Evolutionary conservation across 2,888 invertebrate species (phyloP), one percentile per base, ranked within the genome.

Genomic region (Rhamnusium bicolor): DNA sequence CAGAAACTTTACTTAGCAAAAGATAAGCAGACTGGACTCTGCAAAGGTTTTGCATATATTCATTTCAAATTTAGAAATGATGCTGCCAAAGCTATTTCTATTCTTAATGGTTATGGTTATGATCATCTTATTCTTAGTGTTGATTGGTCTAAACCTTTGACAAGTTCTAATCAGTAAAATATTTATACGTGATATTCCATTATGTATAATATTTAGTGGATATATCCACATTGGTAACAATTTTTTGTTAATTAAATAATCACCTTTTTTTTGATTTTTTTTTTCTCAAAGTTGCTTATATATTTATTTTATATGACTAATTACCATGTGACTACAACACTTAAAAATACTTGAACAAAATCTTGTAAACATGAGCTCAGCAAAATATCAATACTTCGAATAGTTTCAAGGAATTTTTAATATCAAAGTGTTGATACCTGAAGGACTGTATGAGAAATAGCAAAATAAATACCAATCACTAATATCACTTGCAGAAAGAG

Each of bases 21-120:
- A 88, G 99, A 99, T 84, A 95, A 96, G 89, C 90, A 90, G 74
- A 95, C 95, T 78, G 95, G 95, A 8, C 90, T 92, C n/a, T 96
- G 96, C 89, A 96, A 98, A 91, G 99, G 99, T 74, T 99, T 99
- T 89, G 99, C 99, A 12, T 99, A 99, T 87, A 97, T 99, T 74
- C 99, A 98, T 85, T 99, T 97, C 89, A 96, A 96, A 87, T 94
- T 94, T 82, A 92, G 95, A 82, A 94, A 94, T 83, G 97, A 98
- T 89, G 98, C 98, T 53, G 95, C 96, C 3, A 93, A 95, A 83
- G 99, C 99, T 71, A 98, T 99, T 85, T 91, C 92, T 74, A 92
- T 92, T 66, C 91, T 99, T 12, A 94, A 98, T 85, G 98, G 98
- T 0, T 95, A 96, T 86, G 98, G 98, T 76, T 99, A 98, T 87